Evolutionary conservation across 2,888 invertebrate species (phyloP), one percentile per base, ranked within the genome.

Genomic region (Lochmaea crataegi): DNA sequence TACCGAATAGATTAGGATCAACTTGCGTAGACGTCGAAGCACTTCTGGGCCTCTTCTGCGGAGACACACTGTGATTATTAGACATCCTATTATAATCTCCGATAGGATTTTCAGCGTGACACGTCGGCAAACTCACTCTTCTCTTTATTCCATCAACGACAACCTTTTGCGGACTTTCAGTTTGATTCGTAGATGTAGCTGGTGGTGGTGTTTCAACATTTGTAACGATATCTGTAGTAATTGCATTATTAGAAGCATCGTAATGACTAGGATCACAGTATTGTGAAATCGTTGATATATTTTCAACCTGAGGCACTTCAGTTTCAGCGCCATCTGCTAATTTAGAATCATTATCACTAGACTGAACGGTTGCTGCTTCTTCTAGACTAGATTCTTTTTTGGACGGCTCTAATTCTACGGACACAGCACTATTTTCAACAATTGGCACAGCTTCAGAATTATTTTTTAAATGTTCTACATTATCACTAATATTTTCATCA

Each of bases 1-100:
- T 88, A 95, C 95, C 94, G 83, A 95, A 95, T 88, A 94, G 93
- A 89, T 93, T 93, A 63, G 93, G 92, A 86, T 95, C 95, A 80
- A 94, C 94, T 90, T 95, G 95, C 10, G 94, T 94, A 79, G 93
- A 93, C 61, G 94, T 93, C 51, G 94, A 93, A 78, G 94, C 92
- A 87, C 93, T 94, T 83, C 93, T 90, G 71, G 94, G 94, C 87
- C 94, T 88, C 86, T 92, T 92, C 74, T 90, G 90, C 48, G 93
- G 93, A 45, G 93, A 92, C 51, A 87, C 83, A 58, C 80, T 80
- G 68, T 81, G 80, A 88, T 81, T 88, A 86, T 70, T 88, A 76
- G 84, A 83, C 74, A 86, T 86, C 73, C 85, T 84, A 73, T 80
- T 81, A 74, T 83, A 84, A 68, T 84, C 85, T 51, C 74, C 73